Percentiles rank a stretch among this genome's conserved stretches.
These are phyloP conservation scores for Percopsis omiscomaycus DNA, from an alignment of 2,797 vertebrate genomes.

Conservation along the genomic window DNA sequence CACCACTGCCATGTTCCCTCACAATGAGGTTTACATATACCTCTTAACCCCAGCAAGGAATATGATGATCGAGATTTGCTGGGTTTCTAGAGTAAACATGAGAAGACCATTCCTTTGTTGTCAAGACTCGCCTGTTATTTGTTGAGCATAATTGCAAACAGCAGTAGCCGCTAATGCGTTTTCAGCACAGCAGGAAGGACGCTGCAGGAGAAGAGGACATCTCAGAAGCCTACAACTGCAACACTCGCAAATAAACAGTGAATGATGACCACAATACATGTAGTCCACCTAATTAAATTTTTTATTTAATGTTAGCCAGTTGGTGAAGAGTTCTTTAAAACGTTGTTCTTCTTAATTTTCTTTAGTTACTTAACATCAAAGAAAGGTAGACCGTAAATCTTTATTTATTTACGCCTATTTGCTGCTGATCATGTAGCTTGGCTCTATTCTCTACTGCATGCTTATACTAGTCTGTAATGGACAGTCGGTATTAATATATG, in stretches of 20 bases:
- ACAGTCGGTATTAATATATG: conserved; percentile 3
- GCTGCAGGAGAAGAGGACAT: too few relatives aligned
- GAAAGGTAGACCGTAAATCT: background rate
- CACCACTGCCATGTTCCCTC: conserved; percentile 1
- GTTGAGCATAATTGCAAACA: too few relatives aligned
- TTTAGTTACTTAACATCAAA: background rate
- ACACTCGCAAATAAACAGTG: conserved; percentile 1
- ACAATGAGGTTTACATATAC: background rate
- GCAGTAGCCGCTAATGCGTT: too few relatives aligned
- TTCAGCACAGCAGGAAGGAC: background rate
- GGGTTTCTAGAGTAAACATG: too few relatives aligned
- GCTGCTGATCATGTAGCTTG: background rate
- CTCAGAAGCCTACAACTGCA: background rate
- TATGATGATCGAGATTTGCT: too few relatives aligned
- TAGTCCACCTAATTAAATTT: background rate
- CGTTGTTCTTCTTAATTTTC: background rate
- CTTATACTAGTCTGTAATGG: background rate
- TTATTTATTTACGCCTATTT: background rate
- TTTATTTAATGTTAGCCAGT: background rate
- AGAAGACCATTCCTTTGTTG: too few relatives aligned
- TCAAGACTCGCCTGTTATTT: too few relatives aligned
- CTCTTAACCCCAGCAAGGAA: too few relatives aligned
- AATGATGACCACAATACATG: conserved; percentile 3
- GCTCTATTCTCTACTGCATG: background rate
- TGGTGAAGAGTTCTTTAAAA: background rate